Conservation (phyloP, 2,888 invertebrate genomes). For the Muschampia plurimacula region DNA sequence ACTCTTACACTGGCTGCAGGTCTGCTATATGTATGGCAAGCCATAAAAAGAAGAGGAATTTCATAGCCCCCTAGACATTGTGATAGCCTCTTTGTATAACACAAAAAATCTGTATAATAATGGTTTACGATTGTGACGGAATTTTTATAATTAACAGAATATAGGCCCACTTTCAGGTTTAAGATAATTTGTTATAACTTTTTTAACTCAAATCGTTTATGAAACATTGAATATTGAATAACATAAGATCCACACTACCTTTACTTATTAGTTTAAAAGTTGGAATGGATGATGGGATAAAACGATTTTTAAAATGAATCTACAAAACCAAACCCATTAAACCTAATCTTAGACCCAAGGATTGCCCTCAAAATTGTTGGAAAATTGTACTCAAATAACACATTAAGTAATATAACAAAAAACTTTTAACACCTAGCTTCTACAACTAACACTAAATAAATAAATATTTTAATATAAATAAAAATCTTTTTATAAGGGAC, state of each 20-base stretch:
- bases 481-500: no score
- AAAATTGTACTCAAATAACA: not conserved
- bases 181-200: not conserved
- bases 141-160: not conserved
- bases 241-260: not conserved
- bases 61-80: not conserved
- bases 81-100: not conserved
- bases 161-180: not conserved
- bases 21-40: not conserved
- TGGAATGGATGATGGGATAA: not conserved
- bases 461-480: no score
- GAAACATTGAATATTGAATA: not conserved
- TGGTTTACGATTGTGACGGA: not conserved
- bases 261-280: not conserved
- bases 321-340: not conserved
- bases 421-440: not conserved
- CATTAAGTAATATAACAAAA: not conserved
- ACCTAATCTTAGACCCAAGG: not conserved
- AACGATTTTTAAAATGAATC: not conserved
- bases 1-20: conserved; percentile 2
- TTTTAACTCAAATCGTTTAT: not conserved
- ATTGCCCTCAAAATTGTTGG: not conserved
- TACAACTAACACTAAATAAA: no score
- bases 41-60: not conserved
- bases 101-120: not conserved